Percentiles rank a stretch among this genome's conserved stretches.
phyloP scores from a whole-genome alignment of 2,888 invertebrate genomes.

The Chrysolina haemoptera region DNA sequence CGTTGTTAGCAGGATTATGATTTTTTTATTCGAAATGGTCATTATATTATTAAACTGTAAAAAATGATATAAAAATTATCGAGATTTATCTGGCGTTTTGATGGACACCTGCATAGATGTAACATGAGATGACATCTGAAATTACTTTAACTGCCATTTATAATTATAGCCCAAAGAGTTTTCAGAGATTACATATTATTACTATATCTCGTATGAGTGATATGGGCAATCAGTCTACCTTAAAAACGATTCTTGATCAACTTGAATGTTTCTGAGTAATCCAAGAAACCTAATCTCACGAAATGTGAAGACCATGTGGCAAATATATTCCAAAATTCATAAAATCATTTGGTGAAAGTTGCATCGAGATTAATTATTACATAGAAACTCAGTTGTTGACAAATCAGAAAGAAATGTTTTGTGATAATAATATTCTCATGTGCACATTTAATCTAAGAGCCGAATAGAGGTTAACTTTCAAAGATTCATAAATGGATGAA shows the following conservation, averaged over 20 bases:
- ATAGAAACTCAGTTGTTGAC: no score
- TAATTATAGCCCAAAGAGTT: slow-evolving; percentile 11
- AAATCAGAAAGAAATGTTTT: no score
- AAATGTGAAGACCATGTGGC: no score
- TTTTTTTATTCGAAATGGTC: not conserved
- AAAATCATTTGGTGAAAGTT: no score
- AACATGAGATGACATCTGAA: not conserved
- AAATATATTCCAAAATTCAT: no score
- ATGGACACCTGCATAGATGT: slow-evolving; percentile 20
- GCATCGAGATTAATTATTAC: no score
- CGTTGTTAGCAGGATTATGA: no score
- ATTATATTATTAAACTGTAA: slow-evolving; percentile 29
- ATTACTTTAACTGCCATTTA: not conserved
- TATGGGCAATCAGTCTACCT: not conserved
- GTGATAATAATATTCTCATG: no score
- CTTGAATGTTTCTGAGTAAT: not conserved
- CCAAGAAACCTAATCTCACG: not conserved
- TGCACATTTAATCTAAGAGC: no score
- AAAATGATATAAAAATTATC: slow-evolving; percentile 27
- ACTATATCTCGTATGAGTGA: not conserved
- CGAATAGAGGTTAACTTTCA: no score
- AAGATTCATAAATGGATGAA: no score
- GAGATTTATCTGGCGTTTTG: not conserved
- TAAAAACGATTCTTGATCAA: not conserved
- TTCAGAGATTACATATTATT: slow-evolving; percentile 5